A percentile compares a stretch with the other conserved stretches of the same genome.
phyloP scores from a whole-genome alignment of 2,797 vertebrate genomes.

The Melopsittacus undulatus region DNA sequence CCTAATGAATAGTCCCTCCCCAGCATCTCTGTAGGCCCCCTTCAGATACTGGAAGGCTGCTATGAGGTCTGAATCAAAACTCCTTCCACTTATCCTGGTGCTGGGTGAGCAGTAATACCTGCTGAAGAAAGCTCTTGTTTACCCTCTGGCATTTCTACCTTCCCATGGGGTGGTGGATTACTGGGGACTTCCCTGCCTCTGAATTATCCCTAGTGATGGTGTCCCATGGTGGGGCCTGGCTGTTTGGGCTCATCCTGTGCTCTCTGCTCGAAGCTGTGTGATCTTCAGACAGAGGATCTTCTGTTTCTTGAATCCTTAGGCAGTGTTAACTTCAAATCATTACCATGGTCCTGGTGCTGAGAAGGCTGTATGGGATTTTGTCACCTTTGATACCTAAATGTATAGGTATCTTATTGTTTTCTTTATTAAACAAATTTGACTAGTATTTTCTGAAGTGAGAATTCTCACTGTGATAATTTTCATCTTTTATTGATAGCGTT shows the following conservation, averaged over 20 bases:
- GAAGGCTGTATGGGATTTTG: rapidly evolving
- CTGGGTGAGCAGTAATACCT: not conserved
- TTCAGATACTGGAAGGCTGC: no score
- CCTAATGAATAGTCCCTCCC: no score
- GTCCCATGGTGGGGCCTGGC: no score
- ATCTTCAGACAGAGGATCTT: not conserved
- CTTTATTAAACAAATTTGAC: not conserved
- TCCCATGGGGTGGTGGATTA: rapidly evolving
- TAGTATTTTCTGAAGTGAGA: not conserved
- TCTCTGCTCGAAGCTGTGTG: not conserved
- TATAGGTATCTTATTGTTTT: rapidly evolving
- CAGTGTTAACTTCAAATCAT: rapidly evolving
- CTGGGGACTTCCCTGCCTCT: not conserved
- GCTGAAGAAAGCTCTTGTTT: not conserved
- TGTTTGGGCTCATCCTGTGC: not conserved
- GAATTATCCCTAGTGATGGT: not conserved
- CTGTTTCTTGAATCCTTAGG: not conserved
- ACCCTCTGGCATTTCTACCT: not conserved
- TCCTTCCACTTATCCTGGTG: not conserved
- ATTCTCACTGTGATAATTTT: not conserved
- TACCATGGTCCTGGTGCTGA: rapidly evolving
- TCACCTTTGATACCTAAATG: not conserved
- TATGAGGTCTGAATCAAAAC: no score
- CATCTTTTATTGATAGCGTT: not conserved
- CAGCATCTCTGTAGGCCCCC: no score